Base-by-base conservation (phyloP, 2,888 invertebrate species). In the Microplitis deprimator region DNA sequence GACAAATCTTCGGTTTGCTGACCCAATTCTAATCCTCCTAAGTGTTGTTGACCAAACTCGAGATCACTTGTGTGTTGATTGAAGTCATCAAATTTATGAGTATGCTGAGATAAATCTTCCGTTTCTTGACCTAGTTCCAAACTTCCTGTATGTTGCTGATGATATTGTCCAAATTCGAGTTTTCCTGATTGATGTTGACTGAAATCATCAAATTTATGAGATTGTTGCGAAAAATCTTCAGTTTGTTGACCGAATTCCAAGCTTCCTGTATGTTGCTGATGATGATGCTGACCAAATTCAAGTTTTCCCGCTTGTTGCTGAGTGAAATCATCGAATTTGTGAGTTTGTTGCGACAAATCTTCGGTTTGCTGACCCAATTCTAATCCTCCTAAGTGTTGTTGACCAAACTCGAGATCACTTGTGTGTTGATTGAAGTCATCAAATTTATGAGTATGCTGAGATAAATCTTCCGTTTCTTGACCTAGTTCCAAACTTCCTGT, bases 221-320 rank as follows among this genome's bases (percentile, higher is more conserved):
- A 20, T 7, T 62, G 62, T 81, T 81, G 87, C 59, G 81, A 85
- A 82, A 81, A 84, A 73, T 87, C 79, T 80, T 88, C 86, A 39
- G 64, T 76, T 20, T 82, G 76, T 73, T 77, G 80, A 65, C 71
- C 16, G 60, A 50, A 0, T 73, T 78, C 0, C 7, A 81, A 76
- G 10, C 82, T 61, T 40, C 80, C 82, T 17, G 80, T 77, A 38
- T 77, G 82, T 62, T 85, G 84, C 59, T 86, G 83, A 5, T 76
- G 81, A 13, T 73, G 59, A n/a, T 83, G 80, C 79, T 86, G 85
- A 73, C 78, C 79, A 68, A 81, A 81, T 77, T 80, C 81, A 8
- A 75, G 70, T 10, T 73, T 79, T 4, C 76, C 77, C 2, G 59
- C 62, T 75, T 81, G 80, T 4, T 80, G 80, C 10, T 60, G 72